phyloP scores from a whole-genome alignment of 2,113 vertebrate genomes.

The Tenrec ecaudatus region DNA sequence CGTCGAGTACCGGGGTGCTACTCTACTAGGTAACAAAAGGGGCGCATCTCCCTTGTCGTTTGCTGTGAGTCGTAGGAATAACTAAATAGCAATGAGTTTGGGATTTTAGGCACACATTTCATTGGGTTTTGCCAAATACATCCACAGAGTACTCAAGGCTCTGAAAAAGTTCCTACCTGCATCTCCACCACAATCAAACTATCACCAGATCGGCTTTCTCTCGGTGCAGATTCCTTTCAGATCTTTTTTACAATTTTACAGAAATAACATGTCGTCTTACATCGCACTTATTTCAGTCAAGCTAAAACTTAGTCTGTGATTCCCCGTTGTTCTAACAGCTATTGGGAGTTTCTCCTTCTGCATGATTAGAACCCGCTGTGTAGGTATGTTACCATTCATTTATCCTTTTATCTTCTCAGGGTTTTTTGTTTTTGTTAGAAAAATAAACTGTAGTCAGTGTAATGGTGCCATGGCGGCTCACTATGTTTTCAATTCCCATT shows the following conservation, averaged over 20 bases:
- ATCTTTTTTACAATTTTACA: constrained; percentile 9
- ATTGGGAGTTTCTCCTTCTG: not conserved
- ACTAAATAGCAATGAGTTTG: no score
- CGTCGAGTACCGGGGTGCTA: no score
- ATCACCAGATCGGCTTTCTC: not conserved
- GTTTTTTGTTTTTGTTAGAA: no score
- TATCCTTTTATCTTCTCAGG: not conserved
- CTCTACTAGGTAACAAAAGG: no score
- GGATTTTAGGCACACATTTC: not conserved
- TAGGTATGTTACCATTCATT: not conserved
- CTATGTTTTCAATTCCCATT: not conserved
- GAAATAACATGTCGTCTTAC: not conserved
- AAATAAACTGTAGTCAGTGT: not conserved
- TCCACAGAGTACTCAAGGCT: no score
- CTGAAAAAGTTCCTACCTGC: not conserved
- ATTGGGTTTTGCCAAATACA: not conserved
- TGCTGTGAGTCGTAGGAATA: no score
- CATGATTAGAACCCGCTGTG: not conserved
- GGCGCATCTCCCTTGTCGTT: no score
- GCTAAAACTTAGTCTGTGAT: not conserved
- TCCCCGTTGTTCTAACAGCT: not conserved
- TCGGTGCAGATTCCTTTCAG: not conserved
- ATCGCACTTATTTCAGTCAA: not conserved
- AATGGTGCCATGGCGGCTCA: not conserved
- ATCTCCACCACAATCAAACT: not conserved